Base-by-base conservation (phyloP, 2,797 vertebrate genomes). In the Xiphophorus birchmanni region DNA sequence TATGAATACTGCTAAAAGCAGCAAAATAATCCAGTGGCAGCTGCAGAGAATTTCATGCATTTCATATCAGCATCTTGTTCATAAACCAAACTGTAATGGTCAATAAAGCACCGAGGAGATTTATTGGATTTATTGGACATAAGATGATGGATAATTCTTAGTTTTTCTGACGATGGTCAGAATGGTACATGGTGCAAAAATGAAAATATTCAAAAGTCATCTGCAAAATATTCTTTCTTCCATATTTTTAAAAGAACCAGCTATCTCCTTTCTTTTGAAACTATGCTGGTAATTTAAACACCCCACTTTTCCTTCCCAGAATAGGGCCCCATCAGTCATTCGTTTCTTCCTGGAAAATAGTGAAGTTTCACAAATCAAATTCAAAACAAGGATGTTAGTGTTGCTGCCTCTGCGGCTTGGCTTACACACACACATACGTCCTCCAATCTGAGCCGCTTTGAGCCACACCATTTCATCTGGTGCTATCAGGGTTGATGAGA, bases 401-500 rank as follows among this genome's bases (percentile, higher is more conserved):
- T 32, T 82, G 79, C 67, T 74, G 80, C 65, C 47, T 81, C 79
- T 65, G 65, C 3, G 6, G 80, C 85, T 87, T 86, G 84, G 73
- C 82, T 80, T 79, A 58, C 82, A 79, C 82, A 69, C 82, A 63
- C 78, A 82, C 65, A 65, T 71, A 80, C n/a, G 80, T 87, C 88
- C 32, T 87, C 73, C 69, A 82, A 56, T 87, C 82, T 80, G 84
- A 84, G 87, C 79, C 63, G 69, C 87, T 90, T 85, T 90, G 86
- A 92, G 86, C 84, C 88, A 40, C 81, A 75, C 60, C 65, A 89
- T 90, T 90, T 91, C 89, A 93, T 92, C 88, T 88, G 78, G 65
- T 77, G 73, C 85, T 88, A 88, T 90, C 90, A 86, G 83, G 80
- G 88, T 89, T 90, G 89, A 94, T 93, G 91, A 93, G 91, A 88